Evolutionary conservation across 2,113 vertebrate species (phyloP), one percentile per base, ranked within the genome.

Genomic region (Dinomys branickii): DNA sequence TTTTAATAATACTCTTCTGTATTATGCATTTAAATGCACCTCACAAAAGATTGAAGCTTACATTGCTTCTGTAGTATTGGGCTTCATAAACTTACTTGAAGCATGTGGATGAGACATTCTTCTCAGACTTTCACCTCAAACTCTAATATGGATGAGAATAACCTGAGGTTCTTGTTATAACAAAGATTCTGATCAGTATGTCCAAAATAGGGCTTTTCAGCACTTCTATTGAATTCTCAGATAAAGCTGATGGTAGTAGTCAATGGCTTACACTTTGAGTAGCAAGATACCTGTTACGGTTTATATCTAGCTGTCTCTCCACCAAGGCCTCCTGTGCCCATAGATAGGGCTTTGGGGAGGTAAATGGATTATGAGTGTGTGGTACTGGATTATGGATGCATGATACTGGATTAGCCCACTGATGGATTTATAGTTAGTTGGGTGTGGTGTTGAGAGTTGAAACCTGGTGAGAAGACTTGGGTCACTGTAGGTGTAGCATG

Each of bases 91-190:
- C 3, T 28, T 16, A 28, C 41, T 50, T 12, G 10, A 22, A 80
- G 47, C 38, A 30, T 35, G 28, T 86, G 13, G 38, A 59, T 12
- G 67, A 73, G 35, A 52, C 75, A 47, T 17, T 75, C 58, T 77
- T 90, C 61, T 94, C 52, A 88, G 81, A 38, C 41, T 90, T 94
- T 87, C 35, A 47, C 58, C 75, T 93, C 47, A 88, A 58, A 54
- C 0, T 88, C 69, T 67, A 61, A 33, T 50, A 13, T 96, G 52
- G 6, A 2, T 58, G 58, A 82, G 65, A 92, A 85, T 73, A 33
- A 80, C n/a, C 41, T 24, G 41, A n/a, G 11, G 47, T 78, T n/a
- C 86, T 92, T 38, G 16, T 44, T 63, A 4, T 90, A 80, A n/a
- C 61, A 26, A 91, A 87, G n/a, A 83, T 52, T 93, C 69, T 84